phyloP scores from a whole-genome alignment of 2,113 vertebrate species.

The Mirounga angustirostris region DNA sequence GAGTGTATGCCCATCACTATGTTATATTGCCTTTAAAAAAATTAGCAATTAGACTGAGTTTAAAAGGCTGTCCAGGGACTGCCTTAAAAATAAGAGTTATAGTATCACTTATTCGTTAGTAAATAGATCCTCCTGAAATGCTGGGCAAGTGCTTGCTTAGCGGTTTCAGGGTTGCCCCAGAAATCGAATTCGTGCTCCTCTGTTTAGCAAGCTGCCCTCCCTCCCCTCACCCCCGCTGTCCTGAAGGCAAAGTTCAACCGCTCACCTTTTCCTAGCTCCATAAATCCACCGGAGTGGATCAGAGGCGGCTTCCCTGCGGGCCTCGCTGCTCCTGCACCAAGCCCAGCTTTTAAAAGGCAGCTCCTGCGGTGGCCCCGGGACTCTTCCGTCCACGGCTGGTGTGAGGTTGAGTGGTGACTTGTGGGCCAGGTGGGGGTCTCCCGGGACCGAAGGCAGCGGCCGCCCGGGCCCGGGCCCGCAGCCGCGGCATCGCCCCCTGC shows the following conservation, averaged over 20 bases:
- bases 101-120: not conserved
- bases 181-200: not conserved
- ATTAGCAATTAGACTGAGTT: not conserved
- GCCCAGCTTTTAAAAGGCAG: not conserved
- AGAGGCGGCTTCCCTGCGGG: not conserved
- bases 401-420: not conserved
- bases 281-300: not conserved
- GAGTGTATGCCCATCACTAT: fast-evolving
- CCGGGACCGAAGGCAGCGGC: not conserved
- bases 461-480: not conserved
- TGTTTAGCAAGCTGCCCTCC: not conserved
- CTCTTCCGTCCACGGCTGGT: not conserved
- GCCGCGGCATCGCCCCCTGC: not conserved
- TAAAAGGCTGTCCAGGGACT: not conserved
- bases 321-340: fast-evolving
- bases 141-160: not conserved
- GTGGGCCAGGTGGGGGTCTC: not conserved
- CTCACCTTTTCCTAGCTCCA: not conserved
- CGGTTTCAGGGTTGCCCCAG: not conserved
- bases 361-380: fast-evolving
- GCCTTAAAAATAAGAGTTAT: not conserved
- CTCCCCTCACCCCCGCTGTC: not conserved
- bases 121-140: not conserved
- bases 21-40: not conserved
- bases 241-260: not conserved